Conservation (phyloP, 92 coral and sea anemone species). For the Umimayanthus chanpuru region DNA sequence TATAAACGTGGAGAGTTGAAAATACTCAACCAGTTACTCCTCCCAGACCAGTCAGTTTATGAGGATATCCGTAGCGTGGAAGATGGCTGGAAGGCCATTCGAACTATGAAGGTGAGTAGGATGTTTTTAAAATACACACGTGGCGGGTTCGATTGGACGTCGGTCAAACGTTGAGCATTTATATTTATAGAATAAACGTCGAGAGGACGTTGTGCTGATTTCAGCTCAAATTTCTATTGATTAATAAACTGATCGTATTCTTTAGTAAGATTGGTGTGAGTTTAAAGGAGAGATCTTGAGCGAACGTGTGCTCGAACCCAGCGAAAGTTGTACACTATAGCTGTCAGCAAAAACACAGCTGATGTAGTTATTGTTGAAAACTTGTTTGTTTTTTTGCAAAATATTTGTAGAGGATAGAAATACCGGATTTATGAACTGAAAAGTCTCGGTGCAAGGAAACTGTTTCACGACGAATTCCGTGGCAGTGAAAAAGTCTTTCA, state of each 20-base stretch:
- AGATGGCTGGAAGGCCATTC: conserved; percentile 96
- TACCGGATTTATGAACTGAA: too few species aligned
- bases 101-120: conserved; percentile 81
- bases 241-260: too few species aligned
- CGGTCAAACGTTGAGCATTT: neutral
- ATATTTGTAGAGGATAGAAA: too few species aligned
- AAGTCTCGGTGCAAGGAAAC: too few species aligned
- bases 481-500: neutral
- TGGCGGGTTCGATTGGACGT: neutral
- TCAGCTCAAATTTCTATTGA: neutral
- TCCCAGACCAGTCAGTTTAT: conserved; percentile 79
- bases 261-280: too few species aligned
- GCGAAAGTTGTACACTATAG: too few species aligned
- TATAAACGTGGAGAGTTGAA: conserved; percentile 79
- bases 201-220: neutral
- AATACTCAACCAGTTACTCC: conserved; percentile 83
- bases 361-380: too few species aligned
- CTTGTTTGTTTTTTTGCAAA: too few species aligned
- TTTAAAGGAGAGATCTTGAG: too few species aligned
- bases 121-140: neutral
- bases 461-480: neutral
- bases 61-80: conserved; percentile 70
- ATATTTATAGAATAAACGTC: neutral
- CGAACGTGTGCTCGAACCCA: too few species aligned
- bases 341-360: too few species aligned